These are phyloP conservation scores for Caiman crocodilus DNA, from an alignment of 2,797 vertebrate species.

Conservation along the genomic window DNA sequence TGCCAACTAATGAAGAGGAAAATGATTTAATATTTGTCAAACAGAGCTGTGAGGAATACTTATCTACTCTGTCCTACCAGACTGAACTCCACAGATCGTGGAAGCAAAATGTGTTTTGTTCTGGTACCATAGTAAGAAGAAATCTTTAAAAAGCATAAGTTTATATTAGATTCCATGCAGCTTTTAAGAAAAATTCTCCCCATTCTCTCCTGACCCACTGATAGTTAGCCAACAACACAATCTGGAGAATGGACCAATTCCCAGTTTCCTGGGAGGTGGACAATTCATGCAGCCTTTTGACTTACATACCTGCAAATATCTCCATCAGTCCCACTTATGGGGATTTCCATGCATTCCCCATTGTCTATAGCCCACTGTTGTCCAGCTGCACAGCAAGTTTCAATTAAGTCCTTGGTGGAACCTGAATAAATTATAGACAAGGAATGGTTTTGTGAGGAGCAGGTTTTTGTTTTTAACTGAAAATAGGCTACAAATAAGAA, in stretches of 20 bases:
- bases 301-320: constrained; percentile 88
- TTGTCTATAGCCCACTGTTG: constrained; percentile 91
- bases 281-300: neutral
- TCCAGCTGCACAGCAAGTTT: constrained; percentile 90
- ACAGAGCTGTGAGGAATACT: neutral
- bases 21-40: neutral
- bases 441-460: neutral
- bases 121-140: fast-evolving
- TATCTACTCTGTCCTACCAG: neutral
- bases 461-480: neutral
- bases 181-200: neutral
- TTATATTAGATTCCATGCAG: neutral
- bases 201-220: neutral
- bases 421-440: constrained; percentile 59
- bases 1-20: fast-evolving
- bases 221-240: neutral
- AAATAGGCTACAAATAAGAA: neutral
- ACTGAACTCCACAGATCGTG: neutral
- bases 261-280: neutral
- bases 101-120: neutral
- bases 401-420: constrained; percentile 89
- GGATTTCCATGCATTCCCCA: constrained; percentile 86
- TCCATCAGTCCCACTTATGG: constrained; percentile 76
- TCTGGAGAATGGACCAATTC: neutral
- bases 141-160: neutral